These are phyloP conservation scores for Enteromius argenteus DNA, from an alignment of 2,797 vertebrate genomes.

Conservation along the genomic window DNA sequence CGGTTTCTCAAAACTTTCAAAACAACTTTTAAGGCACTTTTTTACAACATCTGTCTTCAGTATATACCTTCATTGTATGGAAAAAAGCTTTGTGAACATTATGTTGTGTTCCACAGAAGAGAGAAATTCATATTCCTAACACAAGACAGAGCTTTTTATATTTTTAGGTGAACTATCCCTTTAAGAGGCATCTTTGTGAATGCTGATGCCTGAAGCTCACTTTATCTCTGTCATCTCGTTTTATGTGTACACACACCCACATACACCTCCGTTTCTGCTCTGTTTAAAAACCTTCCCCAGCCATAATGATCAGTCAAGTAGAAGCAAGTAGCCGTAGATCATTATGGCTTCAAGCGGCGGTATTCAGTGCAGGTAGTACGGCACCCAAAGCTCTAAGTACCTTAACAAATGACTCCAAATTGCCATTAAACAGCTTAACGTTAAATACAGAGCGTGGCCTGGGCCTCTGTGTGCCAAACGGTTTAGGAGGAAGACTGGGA, in stretches of 20 bases:
- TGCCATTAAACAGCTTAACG: conserved; percentile 97
- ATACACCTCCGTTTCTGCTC: conserved; percentile 38
- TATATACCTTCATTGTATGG: background rate
- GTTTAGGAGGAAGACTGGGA: conserved; percentile 89
- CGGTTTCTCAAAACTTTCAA: background rate
- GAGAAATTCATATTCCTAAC: background rate
- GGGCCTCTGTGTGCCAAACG: conserved; percentile 86
- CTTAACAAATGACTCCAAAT: conserved; percentile 96
- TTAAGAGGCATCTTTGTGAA: conserved; percentile 19
- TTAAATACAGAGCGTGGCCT: conserved; percentile 92
- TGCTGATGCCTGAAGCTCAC: conserved; percentile 23
- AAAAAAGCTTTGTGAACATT: conserved; percentile 9
- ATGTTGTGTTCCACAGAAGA: background rate
- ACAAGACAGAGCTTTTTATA: background rate
- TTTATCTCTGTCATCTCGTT: background rate
- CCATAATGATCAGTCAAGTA: conserved; percentile 51
- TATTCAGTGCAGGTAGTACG: conserved; percentile 67
- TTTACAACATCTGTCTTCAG: background rate
- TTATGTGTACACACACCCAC: conserved; percentile 31
- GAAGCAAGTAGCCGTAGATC: conserved; percentile 62
- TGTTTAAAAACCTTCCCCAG: conserved; percentile 45
- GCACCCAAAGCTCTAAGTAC: conserved; percentile 78
- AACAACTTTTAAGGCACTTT: background rate
- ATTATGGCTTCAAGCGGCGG: conserved; percentile 75
- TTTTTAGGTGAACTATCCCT: conserved; percentile 12